A percentile compares a stretch with the other conserved stretches of the same genome.
Conservation (phyloP, 1,140 invertebrate genomes). For the Zaprionus ornatus region DNA sequence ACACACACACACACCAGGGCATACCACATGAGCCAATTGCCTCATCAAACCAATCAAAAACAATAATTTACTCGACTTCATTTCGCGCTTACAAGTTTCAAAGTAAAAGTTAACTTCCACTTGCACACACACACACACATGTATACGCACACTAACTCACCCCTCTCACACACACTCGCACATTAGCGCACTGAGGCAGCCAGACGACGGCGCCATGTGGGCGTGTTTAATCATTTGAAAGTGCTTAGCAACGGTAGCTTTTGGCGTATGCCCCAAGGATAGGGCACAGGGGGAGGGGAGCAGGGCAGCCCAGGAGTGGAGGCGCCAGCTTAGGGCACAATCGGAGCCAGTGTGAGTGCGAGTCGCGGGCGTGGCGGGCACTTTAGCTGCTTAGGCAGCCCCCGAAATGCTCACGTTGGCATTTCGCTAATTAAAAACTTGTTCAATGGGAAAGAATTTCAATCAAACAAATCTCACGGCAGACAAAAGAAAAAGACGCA, state of each 20-base stretch:
- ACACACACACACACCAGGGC: not conserved
- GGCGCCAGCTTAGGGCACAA: constrained; percentile 18
- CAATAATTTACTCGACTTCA: constrained; percentile 73
- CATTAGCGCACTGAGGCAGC: constrained; percentile 13
- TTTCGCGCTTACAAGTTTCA: constrained; percentile 36
- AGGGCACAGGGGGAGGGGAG: not conserved
- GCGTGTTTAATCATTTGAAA: constrained; percentile 61
- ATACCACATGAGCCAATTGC: constrained; percentile 41
- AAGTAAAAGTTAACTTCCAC: constrained; percentile 35
- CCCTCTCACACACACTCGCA: constrained; percentile 1
- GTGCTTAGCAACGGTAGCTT: constrained; percentile 47
- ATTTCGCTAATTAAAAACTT: constrained; percentile 55
- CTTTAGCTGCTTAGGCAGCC: constrained; percentile 26
- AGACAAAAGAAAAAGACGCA: constrained; percentile 1
- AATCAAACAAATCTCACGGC: constrained; percentile 33
- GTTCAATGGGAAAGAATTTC: constrained; percentile 30
- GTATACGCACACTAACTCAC: not conserved
- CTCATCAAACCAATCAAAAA: constrained; percentile 64
- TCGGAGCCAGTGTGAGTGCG: constrained; percentile 16
- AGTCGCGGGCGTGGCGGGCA: constrained; percentile 18
- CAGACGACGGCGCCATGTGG: constrained; percentile 40
- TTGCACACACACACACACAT: constrained; percentile 7
- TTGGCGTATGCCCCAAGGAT: not conserved
- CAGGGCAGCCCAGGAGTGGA: constrained; percentile 9
- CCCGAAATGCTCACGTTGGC: constrained; percentile 30